Percentiles rank a stretch among this genome's conserved stretches.
Conservation (phyloP, 2,797 vertebrate genomes). For the Gymnopithys bicolor region DNA sequence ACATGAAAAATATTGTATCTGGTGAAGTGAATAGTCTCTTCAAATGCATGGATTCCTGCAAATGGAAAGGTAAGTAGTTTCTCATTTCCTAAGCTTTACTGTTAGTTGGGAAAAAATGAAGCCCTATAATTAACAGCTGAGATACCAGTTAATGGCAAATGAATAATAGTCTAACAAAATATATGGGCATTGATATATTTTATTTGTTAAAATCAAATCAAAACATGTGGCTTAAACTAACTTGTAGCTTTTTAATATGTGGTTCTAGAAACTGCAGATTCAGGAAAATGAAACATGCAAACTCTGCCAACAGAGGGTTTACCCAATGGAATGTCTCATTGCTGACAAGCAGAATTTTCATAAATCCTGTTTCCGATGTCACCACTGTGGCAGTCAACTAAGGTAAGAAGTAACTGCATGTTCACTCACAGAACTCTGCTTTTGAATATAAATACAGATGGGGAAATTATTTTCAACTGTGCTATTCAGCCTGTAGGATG, state of each 20-base stretch:
- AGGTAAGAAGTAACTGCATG: conserved; percentile 81
- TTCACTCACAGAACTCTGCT: background rate
- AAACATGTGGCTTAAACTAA: background rate
- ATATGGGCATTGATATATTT: background rate
- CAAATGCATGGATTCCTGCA: background rate
- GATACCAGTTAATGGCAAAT: background rate
- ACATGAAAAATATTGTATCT: background rate
- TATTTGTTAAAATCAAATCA: background rate
- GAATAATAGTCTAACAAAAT: background rate
- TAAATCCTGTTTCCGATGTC: conserved; percentile 96
- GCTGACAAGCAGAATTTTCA: conserved; percentile 96
- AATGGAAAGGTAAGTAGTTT: background rate
- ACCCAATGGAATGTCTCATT: conserved; percentile 94
- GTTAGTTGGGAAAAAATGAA: background rate
- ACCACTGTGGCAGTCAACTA: conserved; percentile 91
- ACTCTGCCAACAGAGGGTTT: conserved; percentile 92
- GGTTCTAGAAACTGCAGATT: conserved; percentile 84
- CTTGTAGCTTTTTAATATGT: conserved; percentile 31
- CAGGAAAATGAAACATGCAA: conserved; percentile 90
- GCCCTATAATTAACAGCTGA: background rate
- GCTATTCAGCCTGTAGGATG: background rate
- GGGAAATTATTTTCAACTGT: background rate
- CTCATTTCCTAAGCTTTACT: background rate
- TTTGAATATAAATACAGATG: background rate
- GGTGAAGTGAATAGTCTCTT: background rate